Evolutionary conservation across 37 sponge, comb jelly and placozoan species (phyloP), one percentile per base, ranked within the genome.

Genomic region (Agelas oroides): DNA sequence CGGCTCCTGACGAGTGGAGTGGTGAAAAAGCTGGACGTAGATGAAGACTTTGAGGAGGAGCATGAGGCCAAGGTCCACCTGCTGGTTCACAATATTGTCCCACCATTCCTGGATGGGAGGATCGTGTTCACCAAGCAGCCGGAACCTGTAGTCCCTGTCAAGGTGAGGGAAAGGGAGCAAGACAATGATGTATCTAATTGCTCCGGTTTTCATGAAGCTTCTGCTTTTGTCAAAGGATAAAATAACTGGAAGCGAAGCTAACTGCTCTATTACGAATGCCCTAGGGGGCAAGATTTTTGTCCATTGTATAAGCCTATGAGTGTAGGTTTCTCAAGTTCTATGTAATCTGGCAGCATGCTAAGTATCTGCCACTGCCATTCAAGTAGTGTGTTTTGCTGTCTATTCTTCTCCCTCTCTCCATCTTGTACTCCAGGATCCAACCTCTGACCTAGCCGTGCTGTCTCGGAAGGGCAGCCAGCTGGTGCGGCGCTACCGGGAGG

Each of bases 21-120:
- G 35, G 97, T 99, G 16, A 70, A 83, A 57, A 86, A 85, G 27
- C 40, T 84, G 17, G 86, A 92, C 21, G 78, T 86, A 33, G 92
- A 93, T 76, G 94, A 95, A 20, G 92, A 97, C 67, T 95, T 94
- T 86, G 97, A 97, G 38, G 99, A 99, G 53, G 99, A 97, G 39
- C 66, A 79, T 15, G 92, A 79, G 37, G 94, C 92, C 24, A 94
- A 95, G 58, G 93, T 96, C 41, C 97, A 99, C 73, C 91, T 99
- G n/a, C 85, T 99, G 69, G 99, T 99, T 13, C 96, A 95, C 61
- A 97, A 99, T 79, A 91, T 97, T 34, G 97, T 99, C 32, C 97
- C 99, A 56, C 99, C 99, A 24, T 99, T 99, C 75, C 92, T 99
- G 62, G 97, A 97, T 75, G 99, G 99, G 0, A 85, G 99, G 55